Base-by-base conservation (phyloP, 2,888 invertebrate genomes). In the Pardosa pseudoannulata region DNA sequence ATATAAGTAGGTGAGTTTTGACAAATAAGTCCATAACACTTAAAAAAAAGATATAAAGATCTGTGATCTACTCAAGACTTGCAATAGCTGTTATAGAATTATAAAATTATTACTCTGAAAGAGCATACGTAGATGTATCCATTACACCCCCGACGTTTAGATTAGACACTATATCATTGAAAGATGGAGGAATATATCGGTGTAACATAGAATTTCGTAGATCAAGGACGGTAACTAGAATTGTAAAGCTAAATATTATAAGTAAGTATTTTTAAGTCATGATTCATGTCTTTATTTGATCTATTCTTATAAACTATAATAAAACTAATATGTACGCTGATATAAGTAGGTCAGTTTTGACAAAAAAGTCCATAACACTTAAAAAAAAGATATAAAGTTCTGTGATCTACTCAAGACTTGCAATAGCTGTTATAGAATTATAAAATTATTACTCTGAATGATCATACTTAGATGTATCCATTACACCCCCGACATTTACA, bases 201-300 rank as follows among this genome's bases (percentile, higher is more conserved):
- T 88, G 88, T 36, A 72, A 83, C 36, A 71, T 88, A 31, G 88
- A 88, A 36, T 88, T 78, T 67, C 73, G 83, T 9, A 87, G 79
- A 50, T 79, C 70, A 19, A 75, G 88, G 32, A 88, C 88, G 1
- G 79, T 79, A 28, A 80, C 73, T 28, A 71, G 83, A 76, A 80
- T 56, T 13, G 79, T 88, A n/a, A 88, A 79, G 68, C 76, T 88
- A 29, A 88, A 83, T 27, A 67, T 88, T 31, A 13, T 85, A 56
- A 79, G 88, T 88, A 64, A 71, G 88, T 67, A 11, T n/a, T n/a
- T n/a, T n/a, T n/a, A n/a, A n/a, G n/a, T n/a, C n/a, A n/a, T n/a
- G n/a, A n/a, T n/a, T n/a, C n/a, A n/a, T n/a, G n/a, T n/a, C n/a
- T n/a, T n/a, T 41, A 13, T 16, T 13, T 41, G 41, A 1, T 13